phyloP scores from a whole-genome alignment of 2,113 vertebrate genomes.

The Triplophysa tibetana region DNA sequence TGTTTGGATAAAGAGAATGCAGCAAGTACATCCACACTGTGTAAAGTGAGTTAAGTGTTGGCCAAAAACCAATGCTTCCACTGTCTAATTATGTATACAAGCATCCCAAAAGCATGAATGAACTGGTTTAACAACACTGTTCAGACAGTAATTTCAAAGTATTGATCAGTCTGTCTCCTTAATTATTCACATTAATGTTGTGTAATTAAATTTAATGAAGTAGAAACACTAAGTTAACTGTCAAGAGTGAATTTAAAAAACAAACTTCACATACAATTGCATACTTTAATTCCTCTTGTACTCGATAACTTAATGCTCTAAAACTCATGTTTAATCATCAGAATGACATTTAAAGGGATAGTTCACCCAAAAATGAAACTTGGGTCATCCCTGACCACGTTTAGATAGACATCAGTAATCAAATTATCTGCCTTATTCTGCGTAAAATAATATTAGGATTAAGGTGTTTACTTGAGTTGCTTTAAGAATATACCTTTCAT shows the following conservation, averaged over 20 bases:
- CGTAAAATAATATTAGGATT: too few relatives aligned
- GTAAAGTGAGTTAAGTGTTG: constrained; percentile 20
- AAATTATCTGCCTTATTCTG: too few relatives aligned
- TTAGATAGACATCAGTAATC: too few relatives aligned
- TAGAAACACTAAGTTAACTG: neutral
- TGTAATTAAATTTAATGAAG: constrained; percentile 1
- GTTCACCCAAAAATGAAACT: too few relatives aligned
- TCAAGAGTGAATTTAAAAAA: neutral
- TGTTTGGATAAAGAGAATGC: neutral
- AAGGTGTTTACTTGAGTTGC: too few relatives aligned
- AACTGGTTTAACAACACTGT: neutral
- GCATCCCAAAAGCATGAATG: neutral
- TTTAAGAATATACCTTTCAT: too few relatives aligned
- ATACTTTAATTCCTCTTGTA: too few relatives aligned
- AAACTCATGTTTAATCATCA: too few relatives aligned
- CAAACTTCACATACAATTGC: too few relatives aligned
- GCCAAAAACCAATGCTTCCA: constrained; percentile 12
- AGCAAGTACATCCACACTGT: neutral
- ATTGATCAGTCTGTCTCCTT: constrained; percentile 19
- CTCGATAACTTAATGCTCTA: too few relatives aligned
- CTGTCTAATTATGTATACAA: constrained; percentile 23
- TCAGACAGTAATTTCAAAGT: constrained; percentile 14
- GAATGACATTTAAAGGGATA: too few relatives aligned
- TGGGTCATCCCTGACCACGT: too few relatives aligned
- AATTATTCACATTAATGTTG: neutral